phyloP scores from a whole-genome alignment of 1,140 invertebrate species.

The Drosophila novamexicana region DNA sequence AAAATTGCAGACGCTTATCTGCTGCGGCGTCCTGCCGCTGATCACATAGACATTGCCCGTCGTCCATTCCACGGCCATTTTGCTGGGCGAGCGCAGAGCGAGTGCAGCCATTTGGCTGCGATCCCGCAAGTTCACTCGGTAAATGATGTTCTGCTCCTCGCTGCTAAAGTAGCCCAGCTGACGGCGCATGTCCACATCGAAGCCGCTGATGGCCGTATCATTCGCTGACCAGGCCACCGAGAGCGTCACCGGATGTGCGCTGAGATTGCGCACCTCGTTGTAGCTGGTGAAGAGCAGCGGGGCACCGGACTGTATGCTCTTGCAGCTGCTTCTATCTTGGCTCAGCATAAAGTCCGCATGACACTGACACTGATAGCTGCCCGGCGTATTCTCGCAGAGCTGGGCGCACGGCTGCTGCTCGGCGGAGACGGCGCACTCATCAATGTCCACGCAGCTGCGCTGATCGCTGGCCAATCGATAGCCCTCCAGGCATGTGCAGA shows the following conservation, averaged over 20 bases:
- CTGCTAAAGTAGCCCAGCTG: slow-evolving; percentile 83
- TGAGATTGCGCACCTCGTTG: slow-evolving; percentile 86
- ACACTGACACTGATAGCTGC: slow-evolving; percentile 91
- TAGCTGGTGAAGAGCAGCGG: slow-evolving; percentile 85
- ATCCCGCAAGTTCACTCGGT: slow-evolving; percentile 61
- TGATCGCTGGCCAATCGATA: slow-evolving; percentile 87
- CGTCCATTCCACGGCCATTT: slow-evolving; percentile 91
- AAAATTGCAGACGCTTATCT: slow-evolving; percentile 87
- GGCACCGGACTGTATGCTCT: slow-evolving; percentile 86
- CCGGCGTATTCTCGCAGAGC: slow-evolving; percentile 89
- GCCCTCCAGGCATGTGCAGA: slow-evolving; percentile 91
- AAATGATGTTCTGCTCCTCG: slow-evolving; percentile 78
- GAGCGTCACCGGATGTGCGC: slow-evolving; percentile 74
- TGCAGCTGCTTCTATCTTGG: slow-evolving; percentile 89
- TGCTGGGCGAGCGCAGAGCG: slow-evolving; percentile 87
- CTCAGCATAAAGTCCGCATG: slow-evolving; percentile 86
- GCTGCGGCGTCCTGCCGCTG: slow-evolving; percentile 85
- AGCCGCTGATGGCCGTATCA: slow-evolving; percentile 84
- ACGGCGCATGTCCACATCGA: slow-evolving; percentile 85
- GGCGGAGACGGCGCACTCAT: slow-evolving; percentile 88
- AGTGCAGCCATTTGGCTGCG: slow-evolving; percentile 82
- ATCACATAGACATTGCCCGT: slow-evolving; percentile 90
- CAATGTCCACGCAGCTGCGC: slow-evolving; percentile 87
- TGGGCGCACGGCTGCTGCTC: slow-evolving; percentile 90
- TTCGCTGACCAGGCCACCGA: slow-evolving; percentile 83